Base-by-base conservation (phyloP, 2,888 invertebrate genomes). In the Candidula unifasciata region DNA sequence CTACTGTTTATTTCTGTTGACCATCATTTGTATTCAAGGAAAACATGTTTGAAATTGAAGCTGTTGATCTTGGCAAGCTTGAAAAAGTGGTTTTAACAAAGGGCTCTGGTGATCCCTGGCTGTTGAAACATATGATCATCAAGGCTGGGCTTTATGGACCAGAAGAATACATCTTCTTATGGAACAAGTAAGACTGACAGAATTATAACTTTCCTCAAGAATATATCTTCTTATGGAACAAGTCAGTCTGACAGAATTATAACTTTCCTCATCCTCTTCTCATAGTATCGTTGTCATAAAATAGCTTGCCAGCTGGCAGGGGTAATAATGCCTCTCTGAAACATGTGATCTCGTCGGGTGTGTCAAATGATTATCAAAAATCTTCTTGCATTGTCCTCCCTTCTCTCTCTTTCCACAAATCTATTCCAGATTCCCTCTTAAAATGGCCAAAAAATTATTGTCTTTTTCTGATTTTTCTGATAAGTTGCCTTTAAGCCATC, bases 71-170 rank as follows among this genome's bases (percentile, higher is more conserved):
- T 54, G 91, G 90, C 52, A 87, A 89, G n/a, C 85, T 91, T 37
- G 88, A 90, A 82, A 90, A 90, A 81, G 77, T 91, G 30, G 88
- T 89, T 57, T 85, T 91, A 60, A 89, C 89, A 60, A 91, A 91
- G 85, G 91, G 90, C 60, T 89, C 90, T 52, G 91, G 91, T 52
- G 87, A 89, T 66, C 89, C 90, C 64, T 92, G 92, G 92, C 85
- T 89, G 77, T 87, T 92, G 69, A 89, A 90, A 60, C 89, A 90
- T 80, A 89, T 91, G 73, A 86, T 88, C 60, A 89, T 92, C 66
- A 90, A 89, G 85, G 85, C 87, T 27, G 90, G 89, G 37, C 83
- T 87, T 66, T 91, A 88, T 87, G 89, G 87, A n/a, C 76, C 89
- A 71, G 86, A 88, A 10, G 89, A 89, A 85, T 83, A 88, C 78